Base-by-base conservation (phyloP, 30 jellyfish, hydroid and myxozoan genomes). In the Aurelia sp. region DNA sequence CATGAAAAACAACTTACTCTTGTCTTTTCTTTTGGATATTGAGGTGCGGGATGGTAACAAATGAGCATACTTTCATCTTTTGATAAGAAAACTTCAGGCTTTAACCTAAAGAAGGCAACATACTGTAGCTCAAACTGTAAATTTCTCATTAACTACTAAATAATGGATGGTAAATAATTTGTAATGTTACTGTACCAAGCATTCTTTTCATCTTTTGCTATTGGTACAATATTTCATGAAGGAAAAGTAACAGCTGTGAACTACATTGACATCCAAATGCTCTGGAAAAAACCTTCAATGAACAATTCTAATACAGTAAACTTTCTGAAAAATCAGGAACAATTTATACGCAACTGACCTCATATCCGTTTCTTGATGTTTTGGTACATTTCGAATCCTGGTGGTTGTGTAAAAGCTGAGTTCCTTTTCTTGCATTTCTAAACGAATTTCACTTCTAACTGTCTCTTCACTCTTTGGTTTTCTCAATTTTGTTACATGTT, bases 1-100 rank as follows among this genome's bases (percentile, higher is more conserved):
- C 51, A 40, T 50, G 20, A 2, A 22, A 18, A 37, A n/a, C 87
- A 37, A n/a, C 87, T 77, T 58, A 88, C 97, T 83, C 74, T 89
- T 7, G 97, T 89, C 21, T 79, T 79, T 44, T 89, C 82, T 59
- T 74, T 79, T 13, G 93, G 97, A 47, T 72, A 75, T 19, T 47
- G 65, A 62, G 97, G 93, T 73, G 77, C 86, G 12, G 97, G 97
- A 66, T 89, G 97, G 73, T 89, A 89, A 55, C 97, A 89, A 23
- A 89, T 69, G n/a, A 89, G 48, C 12, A 87, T 80, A 17, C 31
- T 37, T 53, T 60, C 76, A 66, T 89, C 97, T 89, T 66, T 89
- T 35, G 97, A 89, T 13, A 89, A 47, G 67, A 89, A 80, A n/a
- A 89, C 86, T 35, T 86, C 86, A 23, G 97, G 93, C 65, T 86